Evolutionary conservation across 2,113 vertebrate species (phyloP).

Genomic region (Zosterops borbonicus): DNA sequence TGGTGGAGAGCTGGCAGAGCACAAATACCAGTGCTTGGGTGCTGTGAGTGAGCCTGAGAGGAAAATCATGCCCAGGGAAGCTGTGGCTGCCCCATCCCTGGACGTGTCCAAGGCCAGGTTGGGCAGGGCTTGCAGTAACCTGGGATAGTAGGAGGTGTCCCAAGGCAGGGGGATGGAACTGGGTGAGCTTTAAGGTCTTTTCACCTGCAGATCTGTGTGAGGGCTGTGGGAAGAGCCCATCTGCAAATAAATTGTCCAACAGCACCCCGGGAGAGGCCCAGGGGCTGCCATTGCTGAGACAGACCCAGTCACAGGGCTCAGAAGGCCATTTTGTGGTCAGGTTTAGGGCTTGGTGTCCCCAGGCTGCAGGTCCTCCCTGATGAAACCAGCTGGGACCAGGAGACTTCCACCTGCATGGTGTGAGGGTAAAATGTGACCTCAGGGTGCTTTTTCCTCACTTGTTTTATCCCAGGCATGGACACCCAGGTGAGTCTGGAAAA

Average conservation of each 20-base stretch:
- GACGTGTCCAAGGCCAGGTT: neutral
- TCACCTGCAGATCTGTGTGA: neutral
- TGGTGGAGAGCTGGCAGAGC: neutral
- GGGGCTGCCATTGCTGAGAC: neutral
- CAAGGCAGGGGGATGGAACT: neutral
- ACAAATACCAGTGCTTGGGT: accelerated
- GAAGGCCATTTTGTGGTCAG: neutral
- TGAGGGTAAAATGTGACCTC: neutral
- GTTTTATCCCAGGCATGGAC: neutral
- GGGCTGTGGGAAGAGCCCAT: neutral
- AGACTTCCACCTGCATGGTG: accelerated
- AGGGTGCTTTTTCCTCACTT: neutral
- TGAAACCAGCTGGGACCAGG: neutral
- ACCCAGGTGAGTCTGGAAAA: neutral
- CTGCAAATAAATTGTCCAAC: accelerated
- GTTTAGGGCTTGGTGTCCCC: neutral
- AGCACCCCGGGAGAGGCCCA: neutral
- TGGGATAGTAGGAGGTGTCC: neutral
- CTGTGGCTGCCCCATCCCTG: neutral
- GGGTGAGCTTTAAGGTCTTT: neutral
- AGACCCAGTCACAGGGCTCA: neutral
- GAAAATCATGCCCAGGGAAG: neutral
- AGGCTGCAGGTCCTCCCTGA: neutral
- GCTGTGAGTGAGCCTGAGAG: neutral
- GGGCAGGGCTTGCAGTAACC: neutral